A percentile compares a stretch with the other conserved stretches of the same genome.
These are phyloP conservation scores for Drosophila littoralis DNA, from an alignment of 1,140 invertebrate genomes.

Conservation along the genomic window DNA sequence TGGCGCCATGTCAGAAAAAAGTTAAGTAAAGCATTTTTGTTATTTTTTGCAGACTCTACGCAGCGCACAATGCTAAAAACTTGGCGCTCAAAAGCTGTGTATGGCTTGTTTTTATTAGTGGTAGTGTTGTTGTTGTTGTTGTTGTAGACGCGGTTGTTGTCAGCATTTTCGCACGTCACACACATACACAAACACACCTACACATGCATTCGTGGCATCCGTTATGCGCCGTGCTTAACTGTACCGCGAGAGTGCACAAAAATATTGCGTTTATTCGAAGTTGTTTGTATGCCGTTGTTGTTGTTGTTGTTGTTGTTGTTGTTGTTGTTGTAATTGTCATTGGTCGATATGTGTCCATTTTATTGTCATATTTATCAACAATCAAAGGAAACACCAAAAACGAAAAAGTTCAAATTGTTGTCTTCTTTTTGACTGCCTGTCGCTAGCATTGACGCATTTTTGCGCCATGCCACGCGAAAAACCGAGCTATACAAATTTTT, in stretches of 20 bases:
- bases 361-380: slow-evolving; percentile 80
- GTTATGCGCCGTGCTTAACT: slow-evolving; percentile 39
- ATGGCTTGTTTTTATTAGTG: slow-evolving; percentile 17
- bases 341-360: slow-evolving; percentile 65
- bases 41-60: slow-evolving; percentile 29
- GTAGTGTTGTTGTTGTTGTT: slow-evolving; percentile 19
- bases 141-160: slow-evolving; percentile 18
- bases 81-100: slow-evolving; percentile 21
- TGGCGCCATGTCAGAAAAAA: slow-evolving; percentile 51
- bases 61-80: slow-evolving; percentile 28
- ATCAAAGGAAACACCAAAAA: slow-evolving; percentile 39
- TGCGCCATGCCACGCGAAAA: slow-evolving; percentile 13
- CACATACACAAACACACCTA: background rate
- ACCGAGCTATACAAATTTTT: slow-evolving; percentile 1
- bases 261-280: slow-evolving; percentile 60
- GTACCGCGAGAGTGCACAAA: slow-evolving; percentile 25
- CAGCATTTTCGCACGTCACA: slow-evolving; percentile 42
- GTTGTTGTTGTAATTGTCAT: slow-evolving; percentile 18
- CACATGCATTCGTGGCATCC: slow-evolving; percentile 5
- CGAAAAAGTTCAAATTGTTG: slow-evolving; percentile 33
- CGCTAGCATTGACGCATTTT: slow-evolving; percentile 52
- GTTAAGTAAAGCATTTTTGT: slow-evolving; percentile 28
- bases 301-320: slow-evolving; percentile 23
- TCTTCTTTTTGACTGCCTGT: slow-evolving; percentile 24
- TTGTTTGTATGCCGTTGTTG: slow-evolving; percentile 22